These are phyloP conservation scores for Girardia tigrina DNA, from an alignment of 2,888 invertebrate species.

Conservation along the genomic window DNA sequence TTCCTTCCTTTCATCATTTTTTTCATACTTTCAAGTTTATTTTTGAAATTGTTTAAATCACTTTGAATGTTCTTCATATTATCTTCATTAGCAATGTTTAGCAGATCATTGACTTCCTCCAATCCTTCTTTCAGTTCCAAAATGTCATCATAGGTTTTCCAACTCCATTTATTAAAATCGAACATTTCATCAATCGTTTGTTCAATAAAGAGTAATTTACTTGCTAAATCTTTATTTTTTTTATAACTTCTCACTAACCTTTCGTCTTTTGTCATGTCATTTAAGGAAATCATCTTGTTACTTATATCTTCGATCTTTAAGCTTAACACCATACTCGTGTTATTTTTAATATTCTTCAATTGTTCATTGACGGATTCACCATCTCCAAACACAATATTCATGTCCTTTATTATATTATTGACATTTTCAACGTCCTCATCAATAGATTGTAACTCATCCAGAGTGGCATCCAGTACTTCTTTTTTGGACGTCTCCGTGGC, in stretches of 20 bases:
- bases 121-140: background rate
- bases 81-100: background rate
- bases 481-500: background rate
- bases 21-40: background rate
- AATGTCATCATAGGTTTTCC: background rate
- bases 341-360: background rate
- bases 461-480: background rate
- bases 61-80: background rate
- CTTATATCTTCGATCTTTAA: background rate
- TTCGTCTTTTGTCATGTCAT: background rate
- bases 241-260: background rate
- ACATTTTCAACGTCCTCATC: background rate
- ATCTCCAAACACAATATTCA: background rate
- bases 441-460: background rate
- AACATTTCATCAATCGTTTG: background rate
- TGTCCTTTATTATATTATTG: background rate
- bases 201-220: background rate
- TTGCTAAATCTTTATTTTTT: background rate
- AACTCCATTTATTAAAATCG: background rate
- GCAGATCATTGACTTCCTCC: background rate
- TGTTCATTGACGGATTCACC: background rate
- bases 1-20: background rate
- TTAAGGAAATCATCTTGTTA: background rate
- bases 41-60: background rate
- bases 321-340: background rate